Conservation (phyloP, 1,140 invertebrate genomes). For the Drosophila navojoa region DNA sequence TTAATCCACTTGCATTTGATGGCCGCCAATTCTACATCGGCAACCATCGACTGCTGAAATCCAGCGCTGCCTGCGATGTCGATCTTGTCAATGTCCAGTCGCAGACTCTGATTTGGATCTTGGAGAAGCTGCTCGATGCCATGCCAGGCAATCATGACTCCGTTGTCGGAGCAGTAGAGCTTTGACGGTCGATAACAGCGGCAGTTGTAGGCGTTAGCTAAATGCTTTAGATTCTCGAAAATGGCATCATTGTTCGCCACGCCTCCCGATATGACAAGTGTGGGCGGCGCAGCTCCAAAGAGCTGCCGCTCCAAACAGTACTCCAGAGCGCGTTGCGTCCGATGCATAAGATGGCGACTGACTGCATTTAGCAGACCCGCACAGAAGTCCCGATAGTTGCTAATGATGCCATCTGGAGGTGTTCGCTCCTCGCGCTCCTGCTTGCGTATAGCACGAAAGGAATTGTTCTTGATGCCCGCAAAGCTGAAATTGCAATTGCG, state of each 20-base stretch:
- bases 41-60: conserved; percentile 86
- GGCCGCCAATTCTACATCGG: conserved; percentile 85
- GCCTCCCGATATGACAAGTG: conserved; percentile 95
- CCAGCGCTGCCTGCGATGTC: conserved; percentile 84
- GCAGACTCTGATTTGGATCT: conserved; percentile 82
- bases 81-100: conserved; percentile 85
- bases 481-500: conserved; percentile 94
- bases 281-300: conserved; percentile 85
- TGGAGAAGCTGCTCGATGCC: conserved; percentile 90
- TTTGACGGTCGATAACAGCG: conserved; percentile 90
- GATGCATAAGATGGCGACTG: conserved; percentile 91
- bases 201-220: conserved; percentile 89
- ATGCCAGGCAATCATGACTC: conserved; percentile 99
- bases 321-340: conserved; percentile 92
- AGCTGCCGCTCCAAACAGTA: conserved; percentile 86
- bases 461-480: conserved; percentile 88
- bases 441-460: conserved; percentile 84
- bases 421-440: conserved; percentile 86
- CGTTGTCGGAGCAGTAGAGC: conserved; percentile 98
- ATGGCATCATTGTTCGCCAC: conserved; percentile 97
- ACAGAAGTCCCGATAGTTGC: conserved; percentile 93
- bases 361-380: conserved; percentile 91
- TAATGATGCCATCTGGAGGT: conserved; percentile 89
- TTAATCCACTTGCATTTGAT: conserved; percentile 87
- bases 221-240: conserved; percentile 87